phyloP scores from a whole-genome alignment of 2,797 vertebrate species.

The Pachyuromys duprasi region DNA sequence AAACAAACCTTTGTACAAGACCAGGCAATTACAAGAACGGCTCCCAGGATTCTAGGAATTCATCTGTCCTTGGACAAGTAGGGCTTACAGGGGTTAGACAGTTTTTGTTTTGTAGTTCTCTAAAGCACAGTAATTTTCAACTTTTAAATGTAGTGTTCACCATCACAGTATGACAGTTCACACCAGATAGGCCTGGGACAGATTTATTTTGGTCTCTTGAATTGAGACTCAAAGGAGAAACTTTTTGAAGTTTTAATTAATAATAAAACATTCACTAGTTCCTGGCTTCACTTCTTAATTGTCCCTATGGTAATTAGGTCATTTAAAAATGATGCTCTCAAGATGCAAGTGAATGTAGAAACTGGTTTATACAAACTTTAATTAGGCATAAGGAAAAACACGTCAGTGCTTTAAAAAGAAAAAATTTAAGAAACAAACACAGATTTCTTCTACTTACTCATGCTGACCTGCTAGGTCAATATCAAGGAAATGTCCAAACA shows the following conservation, averaged over 20 bases:
- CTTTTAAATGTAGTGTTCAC: background rate
- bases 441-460: conserved; percentile 64
- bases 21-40: background rate
- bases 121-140: background rate
- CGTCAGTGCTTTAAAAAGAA: conserved; percentile 35
- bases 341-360: conserved; percentile 39
- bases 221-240: background rate
- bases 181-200: background rate
- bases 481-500: conserved; percentile 70
- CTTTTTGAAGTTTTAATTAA: conserved; percentile 72
- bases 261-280: conserved; percentile 59
- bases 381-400: conserved; percentile 59
- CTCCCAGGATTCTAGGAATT: background rate
- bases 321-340: conserved; percentile 27
- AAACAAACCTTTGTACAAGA: background rate
- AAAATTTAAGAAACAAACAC: conserved; percentile 65
- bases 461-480: conserved; percentile 63
- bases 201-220: conserved; percentile 13
- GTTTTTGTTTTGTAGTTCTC: background rate
- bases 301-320: conserved; percentile 64
- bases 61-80: background rate
- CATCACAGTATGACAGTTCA: background rate
- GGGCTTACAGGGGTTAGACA: background rate
- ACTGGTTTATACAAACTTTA: conserved; percentile 63
- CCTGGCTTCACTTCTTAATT: conserved; percentile 34